These are phyloP conservation scores for Xestia rhomboidea DNA, from an alignment of 2,888 invertebrate species.

Conservation along the genomic window DNA sequence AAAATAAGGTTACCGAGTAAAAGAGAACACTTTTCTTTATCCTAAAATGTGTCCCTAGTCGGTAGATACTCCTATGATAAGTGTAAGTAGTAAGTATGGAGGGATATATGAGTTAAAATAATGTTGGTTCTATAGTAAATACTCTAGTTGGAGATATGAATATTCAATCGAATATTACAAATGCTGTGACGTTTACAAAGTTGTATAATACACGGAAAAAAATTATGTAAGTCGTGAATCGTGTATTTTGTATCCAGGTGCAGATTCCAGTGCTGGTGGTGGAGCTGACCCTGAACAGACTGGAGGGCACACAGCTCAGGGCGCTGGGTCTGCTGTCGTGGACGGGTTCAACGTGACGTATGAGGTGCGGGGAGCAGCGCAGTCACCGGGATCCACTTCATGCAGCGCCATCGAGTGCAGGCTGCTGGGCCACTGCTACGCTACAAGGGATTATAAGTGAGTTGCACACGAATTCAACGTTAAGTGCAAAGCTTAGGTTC, in stretches of 20 bases:
- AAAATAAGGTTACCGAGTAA: background rate
- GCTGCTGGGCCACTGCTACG: no score
- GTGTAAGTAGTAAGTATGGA: background rate
- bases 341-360: no score
- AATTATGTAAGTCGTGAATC: background rate
- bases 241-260: constrained; percentile 79
- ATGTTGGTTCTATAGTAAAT: background rate
- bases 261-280: constrained; percentile 94
- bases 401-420: no score
- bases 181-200: background rate
- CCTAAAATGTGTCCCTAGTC: background rate
- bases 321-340: no score
- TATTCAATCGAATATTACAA: background rate
- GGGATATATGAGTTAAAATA: background rate
- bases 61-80: no score
- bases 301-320: constrained; percentile 91
- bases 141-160: background rate
- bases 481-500: no score
- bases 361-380: no score
- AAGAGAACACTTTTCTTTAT: background rate
- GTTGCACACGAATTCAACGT: no score
- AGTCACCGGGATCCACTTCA: no score
- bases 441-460: no score
- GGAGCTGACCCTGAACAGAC: constrained; percentile 92
- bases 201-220: background rate